Conservation (phyloP, 53 echinoderm and acorn worm species). For the Arbacia lixula region DNA sequence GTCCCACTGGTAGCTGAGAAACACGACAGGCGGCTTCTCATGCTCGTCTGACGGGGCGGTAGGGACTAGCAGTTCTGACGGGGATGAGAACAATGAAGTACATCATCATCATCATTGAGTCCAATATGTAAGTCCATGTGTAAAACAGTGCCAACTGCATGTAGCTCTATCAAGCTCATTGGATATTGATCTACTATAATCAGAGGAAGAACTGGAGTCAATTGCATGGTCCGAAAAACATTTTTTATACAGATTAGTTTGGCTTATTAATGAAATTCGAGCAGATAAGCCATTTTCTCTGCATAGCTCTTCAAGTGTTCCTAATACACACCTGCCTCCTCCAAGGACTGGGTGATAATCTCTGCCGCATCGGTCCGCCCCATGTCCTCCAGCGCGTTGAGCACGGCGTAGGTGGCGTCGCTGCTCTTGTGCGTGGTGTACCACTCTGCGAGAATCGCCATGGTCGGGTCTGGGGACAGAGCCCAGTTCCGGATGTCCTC, state of each 20-base stretch:
- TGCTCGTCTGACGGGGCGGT: conserved; percentile 56
- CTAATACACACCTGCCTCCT: conserved; percentile 77
- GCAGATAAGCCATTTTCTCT: too few species aligned
- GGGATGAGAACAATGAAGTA: too few species aligned
- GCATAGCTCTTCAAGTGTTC: too few species aligned
- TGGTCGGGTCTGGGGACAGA: conserved; percentile 91
- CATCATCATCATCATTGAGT: too few species aligned
- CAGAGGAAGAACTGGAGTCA: too few species aligned
- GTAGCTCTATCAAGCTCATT: too few species aligned
- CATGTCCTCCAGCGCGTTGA: conserved; percentile 92
- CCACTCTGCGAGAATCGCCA: conserved; percentile 94
- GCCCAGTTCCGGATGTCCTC: conserved; percentile 98
- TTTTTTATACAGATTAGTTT: too few species aligned
- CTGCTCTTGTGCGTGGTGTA: conserved; percentile 96
- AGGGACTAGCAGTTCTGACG: conserved; percentile 67
- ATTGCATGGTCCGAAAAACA: too few species aligned
- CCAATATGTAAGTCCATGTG: too few species aligned
- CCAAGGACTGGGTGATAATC: conserved; percentile 75
- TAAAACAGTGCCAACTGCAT: too few species aligned
- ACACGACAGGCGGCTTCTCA: conserved; percentile 78
- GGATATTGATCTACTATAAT: too few species aligned
- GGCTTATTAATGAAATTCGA: too few species aligned
- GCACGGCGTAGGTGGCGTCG: conserved; percentile 91
- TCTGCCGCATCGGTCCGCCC: conserved; percentile 83
- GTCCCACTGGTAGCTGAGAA: conserved; percentile 96